These are phyloP conservation scores for Machaerirhynchus nigripectus DNA, from an alignment of 2,113 vertebrate species.

Conservation along the genomic window DNA sequence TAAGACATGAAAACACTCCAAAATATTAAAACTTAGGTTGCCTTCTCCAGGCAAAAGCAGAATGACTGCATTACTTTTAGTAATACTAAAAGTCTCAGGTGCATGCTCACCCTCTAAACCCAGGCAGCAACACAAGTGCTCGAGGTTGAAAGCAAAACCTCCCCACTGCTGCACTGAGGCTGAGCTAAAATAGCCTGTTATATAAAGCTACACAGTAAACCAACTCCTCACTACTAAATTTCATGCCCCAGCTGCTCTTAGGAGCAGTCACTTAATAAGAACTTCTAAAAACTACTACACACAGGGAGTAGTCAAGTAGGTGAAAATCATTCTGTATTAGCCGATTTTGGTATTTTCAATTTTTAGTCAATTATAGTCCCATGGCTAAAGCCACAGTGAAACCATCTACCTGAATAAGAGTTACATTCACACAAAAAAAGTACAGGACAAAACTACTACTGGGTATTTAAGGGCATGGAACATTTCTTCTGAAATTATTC, in stretches of 20 bases:
- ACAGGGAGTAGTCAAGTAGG: not conserved
- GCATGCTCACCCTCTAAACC: not conserved
- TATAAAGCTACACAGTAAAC: constrained; percentile 44
- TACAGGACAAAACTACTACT: not conserved
- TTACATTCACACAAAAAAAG: not conserved
- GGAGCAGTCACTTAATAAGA: not conserved
- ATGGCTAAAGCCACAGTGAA: not conserved
- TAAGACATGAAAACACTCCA: not conserved
- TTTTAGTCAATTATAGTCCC: not conserved
- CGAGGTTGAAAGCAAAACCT: not conserved
- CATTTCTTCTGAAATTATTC: not conserved
- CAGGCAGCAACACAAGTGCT: not conserved
- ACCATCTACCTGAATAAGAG: not conserved
- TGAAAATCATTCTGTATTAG: not conserved
- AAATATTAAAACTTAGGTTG: not conserved
- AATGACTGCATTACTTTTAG: not conserved
- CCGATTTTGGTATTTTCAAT: not conserved
- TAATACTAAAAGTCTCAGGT: not conserved
- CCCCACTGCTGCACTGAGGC: not conserved
- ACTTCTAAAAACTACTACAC: not conserved
- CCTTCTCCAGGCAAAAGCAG: not conserved
- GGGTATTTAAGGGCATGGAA: not conserved
- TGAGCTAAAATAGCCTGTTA: constrained; percentile 53
- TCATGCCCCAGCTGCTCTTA: constrained; percentile 26
- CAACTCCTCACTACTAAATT: constrained; percentile 29